phyloP scores from a whole-genome alignment of 1,140 invertebrate genomes.

The Capitella teleta region DNA sequence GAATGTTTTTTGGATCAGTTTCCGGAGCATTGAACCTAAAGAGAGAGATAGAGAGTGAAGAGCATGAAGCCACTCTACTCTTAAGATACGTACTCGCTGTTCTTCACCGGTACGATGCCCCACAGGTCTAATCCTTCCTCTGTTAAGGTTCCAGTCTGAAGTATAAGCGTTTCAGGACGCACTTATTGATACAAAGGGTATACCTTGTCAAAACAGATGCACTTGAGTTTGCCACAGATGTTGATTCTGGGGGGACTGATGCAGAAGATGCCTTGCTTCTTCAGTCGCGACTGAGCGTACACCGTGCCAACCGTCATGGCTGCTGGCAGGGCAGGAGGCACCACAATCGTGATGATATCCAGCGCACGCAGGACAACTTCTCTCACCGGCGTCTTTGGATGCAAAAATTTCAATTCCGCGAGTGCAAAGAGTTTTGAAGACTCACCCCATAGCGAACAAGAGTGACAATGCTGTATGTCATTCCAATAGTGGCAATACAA shows the following conservation, averaged over 20 bases:
- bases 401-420: not conserved
- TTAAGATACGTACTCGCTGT: slow-evolving; percentile 17
- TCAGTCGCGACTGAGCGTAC: slow-evolving; percentile 53
- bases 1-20: too few relatives aligned
- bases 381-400: not conserved
- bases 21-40: too few relatives aligned
- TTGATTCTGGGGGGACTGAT: slow-evolving; percentile 84
- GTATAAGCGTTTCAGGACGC: slow-evolving; percentile 12
- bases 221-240: slow-evolving; percentile 81
- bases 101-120: slow-evolving; percentile 59
- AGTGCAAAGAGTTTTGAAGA: not conserved
- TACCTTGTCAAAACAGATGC: slow-evolving; percentile 93
- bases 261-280: slow-evolving; percentile 75
- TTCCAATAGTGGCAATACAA: slow-evolving; percentile 61
- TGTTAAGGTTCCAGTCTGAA: slow-evolving; percentile 83
- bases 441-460: slow-evolving; percentile 50
- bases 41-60: not conserved
- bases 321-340: slow-evolving; percentile 89
- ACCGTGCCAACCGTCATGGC: slow-evolving; percentile 90
- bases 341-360: slow-evolving; percentile 89
- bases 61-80: not conserved
- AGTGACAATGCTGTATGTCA: slow-evolving; percentile 68
- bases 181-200: not conserved
- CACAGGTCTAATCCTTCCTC: slow-evolving; percentile 90
- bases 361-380: slow-evolving; percentile 63